Conservation (phyloP, 2,113 vertebrate genomes). For the Bos taurus region ARS-UCD2.0 NC_037351.1:31751501-31752000, state of each 20-base stretch:
- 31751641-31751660: neutral
- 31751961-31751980: neutral
- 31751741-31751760: neutral
- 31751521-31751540: neutral
- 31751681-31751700: neutral
- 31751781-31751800: neutral
- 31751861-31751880: neutral
- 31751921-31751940: neutral
- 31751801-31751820: neutral
- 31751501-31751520: neutral
- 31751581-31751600: neutral
- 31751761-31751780: neutral
- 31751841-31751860: neutral
- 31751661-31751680: neutral
- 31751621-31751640: neutral
- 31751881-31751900: neutral
- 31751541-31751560: neutral
- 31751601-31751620: neutral
- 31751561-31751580: neutral
- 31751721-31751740: neutral
- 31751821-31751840: neutral
- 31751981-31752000: neutral
- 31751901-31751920: neutral
- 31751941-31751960: neutral
- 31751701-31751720: neutral